Base-by-base conservation (phyloP, 1,140 invertebrate species). In the Pectinophora gossypiella region DNA sequence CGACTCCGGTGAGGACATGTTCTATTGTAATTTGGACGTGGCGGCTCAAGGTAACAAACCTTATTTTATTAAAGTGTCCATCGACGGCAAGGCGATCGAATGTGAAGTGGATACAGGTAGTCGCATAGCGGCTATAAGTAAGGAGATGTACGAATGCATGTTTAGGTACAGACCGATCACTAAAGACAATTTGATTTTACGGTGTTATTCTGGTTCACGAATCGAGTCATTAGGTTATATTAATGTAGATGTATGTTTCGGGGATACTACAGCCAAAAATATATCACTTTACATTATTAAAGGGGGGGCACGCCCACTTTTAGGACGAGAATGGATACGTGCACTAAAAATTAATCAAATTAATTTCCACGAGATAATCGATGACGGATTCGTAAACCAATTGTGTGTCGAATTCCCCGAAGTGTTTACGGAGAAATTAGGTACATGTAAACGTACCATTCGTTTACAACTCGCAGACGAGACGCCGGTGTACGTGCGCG, bases 41-140 rank as follows among this genome's bases (percentile, higher is more conserved):
- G 35, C 22, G 7, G 42, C 49, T 19, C 19, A 50, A 55, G 61
- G 61, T 60, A 54, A 60, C 49, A 47, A 48, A 51, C 58, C 55
- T 9, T 64, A 60, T 48, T 52, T 54, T 55, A 43, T 60, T 48
- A 47, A 20, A 9, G 6, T 64, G 15, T 10, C n/a, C 2, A 46
- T 64, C 1, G 53, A 59, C 7, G 21, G 27, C 1, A 7, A 38
- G 13, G 9, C 7, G 4, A 15, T 45, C 21, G 21, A 1, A 27
- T 48, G 46, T 18, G 46, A 48, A n/a, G 20, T 49, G 10, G 47
- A 38, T 13, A 49, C 47, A 16, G 47, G 47, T 2, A 49, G 46
- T 48, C 20, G 53, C 5, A 48, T 48, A 12, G 46, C 53, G 6
- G 46, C 46, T 4, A 44, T 48, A 9, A 54, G 46, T 19, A 22